Base-by-base conservation (phyloP, 1,140 invertebrate species). In the Trachelipus rathkii region DNA sequence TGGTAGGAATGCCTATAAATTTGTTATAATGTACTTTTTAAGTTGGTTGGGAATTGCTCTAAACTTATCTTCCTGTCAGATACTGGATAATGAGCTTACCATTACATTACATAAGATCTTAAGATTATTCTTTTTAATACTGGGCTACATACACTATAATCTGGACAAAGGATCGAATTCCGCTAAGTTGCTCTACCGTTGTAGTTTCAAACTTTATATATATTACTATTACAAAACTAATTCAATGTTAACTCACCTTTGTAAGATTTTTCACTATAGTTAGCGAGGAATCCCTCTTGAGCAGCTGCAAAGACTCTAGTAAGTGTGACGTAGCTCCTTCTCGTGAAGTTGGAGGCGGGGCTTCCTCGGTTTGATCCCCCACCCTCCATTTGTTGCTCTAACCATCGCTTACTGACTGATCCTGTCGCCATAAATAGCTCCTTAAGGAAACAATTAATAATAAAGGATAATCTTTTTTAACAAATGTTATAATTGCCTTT, bases 361-460 rank as follows among this genome's bases (percentile, higher is more conserved):
- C 85, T 43, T 84, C 82, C 24, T 81, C 74, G 72, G 86, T 83
- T n/a, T 70, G 89, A 86, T 23, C 78, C 69, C 15, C 70, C 50
- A n/a, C 69, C 71, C 50, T 88, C 87, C 50, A 90, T 81, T 85
- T 97, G 94, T 8, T 88, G 84, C 76, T 91, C 89, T 50, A 97
- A 85, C 96, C 96, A 98, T 87, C 85, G 5, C 94, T 92, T n/a
- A 94, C 94, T 0, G 89, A 88, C 83, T 93, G 89, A 83, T 95
- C 94, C 83, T 94, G 90, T 83, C 97, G 95, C 95, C 95, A 98
- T 70, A 92, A 86, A 84, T 97, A 95, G 0, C 92, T 89, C 91
- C 91, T 3, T 3, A 33, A 33, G 33, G 2, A 33, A 33, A 33
- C 6, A 33, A 33, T 33, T 33, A 33, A 33, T n/a, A n/a, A n/a